Percentiles rank a stretch among this genome's conserved stretches.
These are phyloP conservation scores for Stichodactyla mertensii DNA, from an alignment of 64 coral and sea anemone genomes.

Conservation along the genomic window DNA sequence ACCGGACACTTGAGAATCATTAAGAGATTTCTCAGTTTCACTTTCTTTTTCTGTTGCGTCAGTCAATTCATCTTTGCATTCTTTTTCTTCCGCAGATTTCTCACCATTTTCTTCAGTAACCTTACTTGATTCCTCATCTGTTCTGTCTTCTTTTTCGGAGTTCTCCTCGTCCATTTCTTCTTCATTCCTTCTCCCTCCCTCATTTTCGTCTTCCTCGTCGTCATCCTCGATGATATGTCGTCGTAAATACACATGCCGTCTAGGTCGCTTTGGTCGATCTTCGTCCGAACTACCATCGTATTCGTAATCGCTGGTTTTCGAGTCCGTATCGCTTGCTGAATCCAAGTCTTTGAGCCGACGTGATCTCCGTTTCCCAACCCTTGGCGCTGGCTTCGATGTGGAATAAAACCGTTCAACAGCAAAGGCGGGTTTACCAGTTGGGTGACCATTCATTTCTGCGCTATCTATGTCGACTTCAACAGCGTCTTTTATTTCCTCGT, in stretches of 20 bases:
- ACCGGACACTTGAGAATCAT: constrained; percentile 1
- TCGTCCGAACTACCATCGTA: constrained; percentile 67
- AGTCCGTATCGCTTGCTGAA: constrained; percentile 77
- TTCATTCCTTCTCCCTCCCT: constrained; percentile 11
- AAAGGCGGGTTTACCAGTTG: constrained; percentile 36
- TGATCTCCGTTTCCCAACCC: constrained; percentile 39
- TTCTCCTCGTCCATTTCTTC: neutral
- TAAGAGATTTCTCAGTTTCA: neutral
- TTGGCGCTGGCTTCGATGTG: neutral
- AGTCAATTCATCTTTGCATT: neutral
- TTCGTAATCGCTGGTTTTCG: constrained; percentile 72
- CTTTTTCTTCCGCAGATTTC: constrained; percentile 1
- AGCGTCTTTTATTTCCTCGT: constrained; percentile 87
- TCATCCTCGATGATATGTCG: constrained; percentile 56
- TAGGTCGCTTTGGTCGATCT: constrained; percentile 32
- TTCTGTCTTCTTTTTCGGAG: constrained; percentile 5
- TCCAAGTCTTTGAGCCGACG: constrained; percentile 82
- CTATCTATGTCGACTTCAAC: constrained; percentile 74
- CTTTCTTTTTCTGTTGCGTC: neutral
- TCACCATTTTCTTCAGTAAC: neutral
- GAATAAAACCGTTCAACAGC: constrained; percentile 52
- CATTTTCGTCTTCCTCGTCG: constrained; percentile 44
- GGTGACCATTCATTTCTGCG: constrained; percentile 29
- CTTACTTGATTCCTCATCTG: neutral
- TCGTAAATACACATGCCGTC: constrained; percentile 61